These are phyloP conservation scores for Chloroclystis v-ata DNA, from an alignment of 2,888 invertebrate genomes.

Conservation along the genomic window DNA sequence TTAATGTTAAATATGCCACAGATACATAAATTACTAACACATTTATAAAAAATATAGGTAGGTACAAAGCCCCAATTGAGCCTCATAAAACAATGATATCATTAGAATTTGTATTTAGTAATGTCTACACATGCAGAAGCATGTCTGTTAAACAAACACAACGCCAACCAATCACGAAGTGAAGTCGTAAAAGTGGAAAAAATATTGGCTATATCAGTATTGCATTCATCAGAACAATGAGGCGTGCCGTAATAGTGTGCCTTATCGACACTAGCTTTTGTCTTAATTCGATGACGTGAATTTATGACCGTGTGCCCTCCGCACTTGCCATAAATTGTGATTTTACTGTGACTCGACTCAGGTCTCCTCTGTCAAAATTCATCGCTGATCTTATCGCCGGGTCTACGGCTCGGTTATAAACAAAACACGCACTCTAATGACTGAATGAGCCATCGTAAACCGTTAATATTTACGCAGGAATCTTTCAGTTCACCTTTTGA, in stretches of 20 bases:
- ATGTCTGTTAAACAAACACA: slow-evolving; percentile 26
- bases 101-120: not conserved
- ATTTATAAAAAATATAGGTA: not conserved
- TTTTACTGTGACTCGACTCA: slow-evolving; percentile 54
- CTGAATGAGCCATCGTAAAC: slow-evolving; percentile 73
- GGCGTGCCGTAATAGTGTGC: slow-evolving; percentile 59
- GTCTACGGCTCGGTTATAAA: slow-evolving; percentile 67
- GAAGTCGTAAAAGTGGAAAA: slow-evolving; percentile 61
- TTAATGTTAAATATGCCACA: not conserved
- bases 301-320: slow-evolving; percentile 56
- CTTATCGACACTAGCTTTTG: slow-evolving; percentile 69
- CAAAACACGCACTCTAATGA: slow-evolving; percentile 69
- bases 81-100: not conserved
- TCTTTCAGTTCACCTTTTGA: slow-evolving; percentile 70
- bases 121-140: slow-evolving; percentile 16
- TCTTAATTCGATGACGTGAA: slow-evolving; percentile 71
- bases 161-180: slow-evolving; percentile 49
- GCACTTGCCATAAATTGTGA: slow-evolving; percentile 69
- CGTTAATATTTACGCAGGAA: slow-evolving; percentile 72
- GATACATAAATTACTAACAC: not conserved
- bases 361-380: slow-evolving; percentile 68
- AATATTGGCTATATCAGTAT: slow-evolving; percentile 60
- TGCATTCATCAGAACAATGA: slow-evolving; percentile 63
- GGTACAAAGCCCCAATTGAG: too few species aligned
- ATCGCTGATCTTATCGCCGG: slow-evolving; percentile 69